These are phyloP conservation scores for Vidua chalybeata DNA, from an alignment of 2,113 vertebrate genomes.

Conservation along the genomic window DNA sequence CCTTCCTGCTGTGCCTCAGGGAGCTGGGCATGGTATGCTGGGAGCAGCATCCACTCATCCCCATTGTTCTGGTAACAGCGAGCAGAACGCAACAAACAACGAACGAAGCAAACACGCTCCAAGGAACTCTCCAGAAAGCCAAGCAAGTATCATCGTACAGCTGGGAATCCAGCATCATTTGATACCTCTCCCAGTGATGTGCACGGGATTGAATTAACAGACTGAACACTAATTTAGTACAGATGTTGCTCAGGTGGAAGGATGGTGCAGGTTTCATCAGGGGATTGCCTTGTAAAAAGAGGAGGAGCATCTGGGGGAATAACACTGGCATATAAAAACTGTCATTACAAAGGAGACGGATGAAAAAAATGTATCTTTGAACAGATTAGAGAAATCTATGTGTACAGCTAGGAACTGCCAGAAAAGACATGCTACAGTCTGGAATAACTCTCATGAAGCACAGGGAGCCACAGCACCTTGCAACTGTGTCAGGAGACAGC, in stretches of 20 bases:
- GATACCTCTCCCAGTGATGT: background rate
- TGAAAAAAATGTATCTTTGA: background rate
- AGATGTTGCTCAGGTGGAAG: slow-evolving; percentile 21
- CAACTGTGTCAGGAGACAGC: background rate
- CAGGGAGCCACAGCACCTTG: background rate
- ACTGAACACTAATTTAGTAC: background rate
- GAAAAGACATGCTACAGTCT: background rate
- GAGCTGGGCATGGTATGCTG: background rate
- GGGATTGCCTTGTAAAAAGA: background rate
- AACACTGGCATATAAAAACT: background rate
- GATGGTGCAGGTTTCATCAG: background rate
- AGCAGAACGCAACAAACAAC: background rate
- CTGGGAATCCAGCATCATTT: background rate
- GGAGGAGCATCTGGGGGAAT: background rate
- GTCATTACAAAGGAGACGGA: background rate
- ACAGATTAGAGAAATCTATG: background rate
- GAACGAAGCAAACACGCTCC: background rate
- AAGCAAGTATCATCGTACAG: background rate
- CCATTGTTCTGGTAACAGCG: background rate
- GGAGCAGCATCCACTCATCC: background rate
- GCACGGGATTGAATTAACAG: background rate
- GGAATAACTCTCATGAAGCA: background rate
- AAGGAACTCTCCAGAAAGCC: background rate
- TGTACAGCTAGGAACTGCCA: background rate
- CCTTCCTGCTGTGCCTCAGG: accelerated